phyloP scores from a whole-genome alignment of 1,140 invertebrate genomes.

The Zaprionus vittiger region DNA sequence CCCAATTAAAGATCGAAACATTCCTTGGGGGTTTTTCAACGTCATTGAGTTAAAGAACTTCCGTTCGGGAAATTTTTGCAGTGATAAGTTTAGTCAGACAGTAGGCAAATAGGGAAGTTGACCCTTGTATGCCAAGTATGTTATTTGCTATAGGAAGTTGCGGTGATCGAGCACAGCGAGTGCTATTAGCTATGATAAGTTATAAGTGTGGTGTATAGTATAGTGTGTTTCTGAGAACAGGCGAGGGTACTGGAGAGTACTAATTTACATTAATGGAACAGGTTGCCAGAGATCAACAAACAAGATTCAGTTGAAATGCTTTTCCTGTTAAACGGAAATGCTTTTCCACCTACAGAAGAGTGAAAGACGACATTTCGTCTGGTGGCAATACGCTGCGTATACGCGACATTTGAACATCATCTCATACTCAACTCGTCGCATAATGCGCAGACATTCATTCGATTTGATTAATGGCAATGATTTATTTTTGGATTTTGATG shows the following conservation, averaged over 20 bases:
- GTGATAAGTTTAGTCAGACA: constrained; percentile 11
- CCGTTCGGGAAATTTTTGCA: constrained; percentile 22
- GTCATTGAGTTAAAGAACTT: constrained; percentile 19
- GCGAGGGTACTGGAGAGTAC: background rate
- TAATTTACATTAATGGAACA: constrained; percentile 25
- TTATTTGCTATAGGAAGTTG: constrained; percentile 59
- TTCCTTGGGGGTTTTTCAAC: background rate
- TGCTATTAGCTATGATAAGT: constrained; percentile 26
- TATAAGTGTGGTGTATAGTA: background rate
- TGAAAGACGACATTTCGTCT: constrained; percentile 9
- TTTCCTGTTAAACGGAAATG: constrained; percentile 70
- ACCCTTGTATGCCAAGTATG: constrained; percentile 34
- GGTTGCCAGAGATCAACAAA: constrained; percentile 45
- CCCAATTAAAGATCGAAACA: background rate
- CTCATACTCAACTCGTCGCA: constrained; percentile 8
- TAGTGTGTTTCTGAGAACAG: constrained; percentile 42
- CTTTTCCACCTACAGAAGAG: constrained; percentile 37
- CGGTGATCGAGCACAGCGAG: constrained; percentile 43
- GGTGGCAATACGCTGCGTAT: constrained; percentile 18
- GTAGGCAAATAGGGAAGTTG: constrained; percentile 47
- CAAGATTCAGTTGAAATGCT: constrained; percentile 39
- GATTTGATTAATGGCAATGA: constrained; percentile 37
- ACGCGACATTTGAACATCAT: constrained; percentile 27
- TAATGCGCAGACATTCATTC: constrained; percentile 41
- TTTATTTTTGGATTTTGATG: constrained; percentile 57